Conservation (phyloP, 2,888 invertebrate genomes). For the Dermolepida albohirtum region DNA sequence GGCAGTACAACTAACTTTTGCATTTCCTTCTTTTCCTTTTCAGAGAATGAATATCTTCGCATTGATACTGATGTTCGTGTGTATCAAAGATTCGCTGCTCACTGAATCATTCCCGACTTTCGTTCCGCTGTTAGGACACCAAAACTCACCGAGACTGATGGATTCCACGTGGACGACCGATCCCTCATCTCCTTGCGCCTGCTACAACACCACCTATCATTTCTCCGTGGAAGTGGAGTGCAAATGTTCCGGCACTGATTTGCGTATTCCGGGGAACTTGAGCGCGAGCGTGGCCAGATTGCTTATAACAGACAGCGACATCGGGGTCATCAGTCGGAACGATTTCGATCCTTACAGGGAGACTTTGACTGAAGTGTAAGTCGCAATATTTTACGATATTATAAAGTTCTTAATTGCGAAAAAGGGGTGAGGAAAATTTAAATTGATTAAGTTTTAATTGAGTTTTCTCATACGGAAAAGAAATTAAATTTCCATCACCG, state of each 20-base stretch:
- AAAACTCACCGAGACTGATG: conserved; percentile 1
- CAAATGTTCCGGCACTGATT: conserved; percentile 57
- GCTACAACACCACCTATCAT: neutral
- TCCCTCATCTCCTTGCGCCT: neutral
- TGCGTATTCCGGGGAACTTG: conserved; percentile 58
- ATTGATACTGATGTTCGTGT: neutral
- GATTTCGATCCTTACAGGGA: conserved; percentile 59
- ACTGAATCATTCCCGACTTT: conserved; percentile 10
- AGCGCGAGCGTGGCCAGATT: conserved; percentile 56
- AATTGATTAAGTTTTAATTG: no score
- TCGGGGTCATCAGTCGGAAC: conserved; percentile 55
- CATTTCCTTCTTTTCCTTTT: neutral
- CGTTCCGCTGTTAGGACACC: neutral
- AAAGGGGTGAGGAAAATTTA: no score
- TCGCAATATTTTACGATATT: conserved; percentile 27
- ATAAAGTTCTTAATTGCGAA: no score
- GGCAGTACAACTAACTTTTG: no score
- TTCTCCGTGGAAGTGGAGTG: conserved; percentile 53
- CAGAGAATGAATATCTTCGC: conserved; percentile 32
- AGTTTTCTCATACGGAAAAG: no score
- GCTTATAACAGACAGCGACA: conserved; percentile 60
- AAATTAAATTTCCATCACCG: no score
- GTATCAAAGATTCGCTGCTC: neutral
- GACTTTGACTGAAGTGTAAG: conserved; percentile 63
- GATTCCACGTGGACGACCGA: neutral